Evolutionary conservation across 35 echinoderm and acorn worm genomes (phyloP), one percentile per base, ranked within the genome.

Genomic region (Hemicentrotus pulcherrimus): DNA sequence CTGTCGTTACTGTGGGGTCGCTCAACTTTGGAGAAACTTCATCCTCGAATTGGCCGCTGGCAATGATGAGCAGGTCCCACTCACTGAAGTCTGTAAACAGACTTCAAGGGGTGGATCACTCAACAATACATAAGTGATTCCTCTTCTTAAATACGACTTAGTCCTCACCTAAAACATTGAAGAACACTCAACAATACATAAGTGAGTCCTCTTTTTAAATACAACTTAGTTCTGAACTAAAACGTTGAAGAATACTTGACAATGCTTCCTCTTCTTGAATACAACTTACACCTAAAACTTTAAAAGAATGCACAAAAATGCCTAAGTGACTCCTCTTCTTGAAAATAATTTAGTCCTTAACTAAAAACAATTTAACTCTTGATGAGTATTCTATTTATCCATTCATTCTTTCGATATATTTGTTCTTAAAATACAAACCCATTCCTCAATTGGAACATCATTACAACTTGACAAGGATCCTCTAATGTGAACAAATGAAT

Each of bases 21-120:
- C 65, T 78, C 65, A 78, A 78, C 65, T 78, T 78, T 78, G 65
- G 65, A 78, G 65, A 78, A 78, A 78, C 65, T 78, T 78, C 65
- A 78, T 78, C 65, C 65, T 78, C 22, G 9, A n/a, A 78, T 78
- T 78, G 65, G 65, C 65, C 65, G 65, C 19, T 78, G 65, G 65
- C 65, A 78, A 78, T 8, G 65, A 78, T 78, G 65, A 78, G 65
- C 65, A 78, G 65, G 65, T 78, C 65, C 65, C 65, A 78, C 65
- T 78, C 65, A 78, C 65, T 78, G 65, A 78, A 78, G 65, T 78
- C 65, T 78, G 65, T 78, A 78, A 78, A 78, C 65, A 78, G 19
- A 78, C 65, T 78, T 78, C 65, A 78, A 78, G 65, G 65, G 65
- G 65, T 28, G 65, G 65, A 78, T 78, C 65, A 78, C 65, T 78